Evolutionary conservation across 2,113 vertebrate genomes (phyloP).

Genomic region (Crotalus helleri): DNA sequence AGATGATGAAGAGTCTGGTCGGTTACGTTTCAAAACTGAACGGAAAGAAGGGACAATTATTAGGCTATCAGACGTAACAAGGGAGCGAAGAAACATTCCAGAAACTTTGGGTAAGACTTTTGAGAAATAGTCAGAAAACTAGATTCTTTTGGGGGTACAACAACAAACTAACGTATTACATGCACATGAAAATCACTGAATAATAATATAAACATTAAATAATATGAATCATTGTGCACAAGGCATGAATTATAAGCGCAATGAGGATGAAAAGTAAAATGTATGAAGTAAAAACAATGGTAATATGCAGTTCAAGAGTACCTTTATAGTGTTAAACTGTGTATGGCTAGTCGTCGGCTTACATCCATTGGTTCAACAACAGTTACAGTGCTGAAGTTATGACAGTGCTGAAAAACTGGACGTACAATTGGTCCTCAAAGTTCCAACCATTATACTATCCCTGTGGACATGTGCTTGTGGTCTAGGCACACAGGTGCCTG

Average conservation of each 20-base stretch:
- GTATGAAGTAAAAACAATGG: not conserved
- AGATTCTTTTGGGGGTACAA: no score
- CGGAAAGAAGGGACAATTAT: conserved; percentile 90
- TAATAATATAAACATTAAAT: not conserved
- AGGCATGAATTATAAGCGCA: not conserved
- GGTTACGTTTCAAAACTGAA: conserved; percentile 93
- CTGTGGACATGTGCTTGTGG: not conserved
- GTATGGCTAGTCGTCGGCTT: no score
- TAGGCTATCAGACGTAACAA: conserved; percentile 84
- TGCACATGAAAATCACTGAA: not conserved
- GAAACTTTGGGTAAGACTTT: conserved; percentile 90
- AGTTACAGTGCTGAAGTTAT: no score
- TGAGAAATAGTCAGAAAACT: no score
- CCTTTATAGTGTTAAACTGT: not conserved
- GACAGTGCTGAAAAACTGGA: not conserved
- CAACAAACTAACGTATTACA: no score
- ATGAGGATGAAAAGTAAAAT: not conserved
- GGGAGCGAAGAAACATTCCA: conserved; percentile 91
- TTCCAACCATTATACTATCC: not conserved
- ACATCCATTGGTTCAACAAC: not conserved
- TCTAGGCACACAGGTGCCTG: not conserved
- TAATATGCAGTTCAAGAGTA: not conserved
- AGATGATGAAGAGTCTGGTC: conserved; percentile 87
- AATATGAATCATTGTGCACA: not conserved
- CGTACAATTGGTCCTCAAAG: not conserved